Evolutionary conservation across 2,888 invertebrate genomes (phyloP), one percentile per base, ranked within the genome.

Genomic region (Epinotia demarniana): DNA sequence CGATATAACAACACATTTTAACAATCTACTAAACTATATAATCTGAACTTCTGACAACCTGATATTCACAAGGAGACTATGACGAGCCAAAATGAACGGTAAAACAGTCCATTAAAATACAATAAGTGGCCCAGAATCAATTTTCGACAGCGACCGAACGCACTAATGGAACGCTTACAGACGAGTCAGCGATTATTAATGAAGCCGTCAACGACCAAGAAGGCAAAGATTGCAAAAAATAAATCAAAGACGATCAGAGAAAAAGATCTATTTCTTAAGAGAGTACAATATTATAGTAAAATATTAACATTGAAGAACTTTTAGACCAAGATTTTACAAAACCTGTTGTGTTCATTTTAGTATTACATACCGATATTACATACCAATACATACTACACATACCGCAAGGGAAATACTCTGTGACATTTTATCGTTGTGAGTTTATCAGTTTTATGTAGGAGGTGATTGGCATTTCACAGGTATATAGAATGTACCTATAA

Each of bases 121-220:
- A 72, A 75, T 71, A 74, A 68, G 68, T 60, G 66, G 61, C 39
- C 58, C 58, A 19, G 39, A 68, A 67, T 72, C 66, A 72, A 60
- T 75, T 70, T 64, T 73, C 70, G 66, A 70, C 70, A 66, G 70
- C 55, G 61, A 43, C 55, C 27, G 33, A 68, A 68, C 70, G 63
- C 53, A 71, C 75, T 77, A 70, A 75, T 76, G 76, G 77, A 49
- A 73, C 43, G 63, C 73, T 71, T 72, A 78, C 72, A 27, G 69
- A 49, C 39, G 61, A 67, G 57, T 70, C 66, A 58, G 76, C 39
- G 73, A 64, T 73, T 73, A 64, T 66, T 74, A 67, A 74, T 70
- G 74, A 70, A 60, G 33, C 64, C 53, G 60, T 60, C 69, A 58
- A 74, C 70, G 64, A 49, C 33, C 64, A 64, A 46, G 58, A 63